Evolutionary conservation across 2,797 vertebrate species (phyloP), one percentile per base, ranked within the genome.

Genomic region (Xenopus petersii): DNA sequence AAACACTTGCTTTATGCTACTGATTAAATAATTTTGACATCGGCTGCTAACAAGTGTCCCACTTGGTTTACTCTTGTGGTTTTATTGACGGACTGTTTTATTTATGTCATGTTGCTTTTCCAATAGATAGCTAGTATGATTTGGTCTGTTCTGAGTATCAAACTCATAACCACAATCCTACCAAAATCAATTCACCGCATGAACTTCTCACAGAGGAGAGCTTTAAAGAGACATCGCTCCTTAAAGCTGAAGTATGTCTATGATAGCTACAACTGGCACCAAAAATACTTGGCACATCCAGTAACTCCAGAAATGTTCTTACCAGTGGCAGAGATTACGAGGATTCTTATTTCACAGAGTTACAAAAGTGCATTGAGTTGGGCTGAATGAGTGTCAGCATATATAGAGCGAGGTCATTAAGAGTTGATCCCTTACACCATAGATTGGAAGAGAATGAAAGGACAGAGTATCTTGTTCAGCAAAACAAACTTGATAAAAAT

Each of bases 81-180:
- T 79, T 81, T 76, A 81, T 81, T 76, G 80, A 79, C 54, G 36
- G 56, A 64, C 42, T 73, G 75, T 58, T 70, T 71, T 66, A 58
- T 75, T 75, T 71, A 73, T 61, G 60, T 63, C 66, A 73, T 61
- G 60, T 67, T 73, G 69, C 55, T 74, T 61, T 73, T 73, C 73
- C 68, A 64, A 72, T 72, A 79, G 75, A 73, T 75, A 72, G 70
- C 46, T 75, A 79, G 77, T 66, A 79, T 70, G 75, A 79, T 79
- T 75, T 81, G 59, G 4, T 73, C 12, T 75, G 12, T 73, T 73
- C 67, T 26, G 59, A 76, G 24, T 13, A 67, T 46, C n/a, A 70
- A 82, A 71, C 0, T 0, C 1, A 12, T 51, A 26, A 67, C 80
- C 81, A 49, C 67, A 58, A 3, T 61, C 65, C 67, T 61, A 54